phyloP scores from a whole-genome alignment of 2,113 vertebrate genomes.

The Terrapene triunguis region DNA sequence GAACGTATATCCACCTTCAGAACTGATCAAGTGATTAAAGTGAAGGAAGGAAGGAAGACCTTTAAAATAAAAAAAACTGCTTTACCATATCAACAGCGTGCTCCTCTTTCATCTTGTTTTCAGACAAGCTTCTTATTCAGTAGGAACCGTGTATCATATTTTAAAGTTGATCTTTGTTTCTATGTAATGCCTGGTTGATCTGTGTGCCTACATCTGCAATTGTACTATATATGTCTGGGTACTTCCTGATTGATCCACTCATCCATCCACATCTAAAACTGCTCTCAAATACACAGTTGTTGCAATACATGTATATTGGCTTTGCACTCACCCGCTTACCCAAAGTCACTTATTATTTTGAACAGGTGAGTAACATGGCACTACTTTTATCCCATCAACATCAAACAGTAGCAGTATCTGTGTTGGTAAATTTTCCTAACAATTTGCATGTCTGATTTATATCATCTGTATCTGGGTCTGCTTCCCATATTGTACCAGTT shows the following conservation, averaged over 20 bases:
- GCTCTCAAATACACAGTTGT: not conserved
- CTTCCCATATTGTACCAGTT: not conserved
- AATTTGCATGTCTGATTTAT: not conserved
- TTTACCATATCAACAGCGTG: not conserved
- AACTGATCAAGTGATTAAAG: conserved; percentile 14
- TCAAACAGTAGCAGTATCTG: not conserved
- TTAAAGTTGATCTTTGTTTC: not conserved
- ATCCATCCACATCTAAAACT: not conserved
- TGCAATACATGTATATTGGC: not conserved
- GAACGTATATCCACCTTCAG: conserved; percentile 1
- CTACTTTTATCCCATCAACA: not conserved
- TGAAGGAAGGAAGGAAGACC: conserved; percentile 15
- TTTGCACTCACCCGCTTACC: not conserved
- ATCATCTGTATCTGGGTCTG: not conserved
- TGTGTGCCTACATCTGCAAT: not conserved
- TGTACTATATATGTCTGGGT: not conserved
- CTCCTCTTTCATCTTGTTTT: not conserved
- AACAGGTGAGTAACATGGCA: not conserved
- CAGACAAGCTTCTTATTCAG: not conserved
- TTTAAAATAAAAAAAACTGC: not conserved
- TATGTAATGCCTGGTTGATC: not conserved
- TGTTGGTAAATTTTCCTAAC: not conserved
- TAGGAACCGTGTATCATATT: not conserved
- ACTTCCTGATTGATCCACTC: not conserved
- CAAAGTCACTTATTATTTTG: not conserved